A percentile compares a stretch with the other conserved stretches of the same genome.
Evolutionary conservation across 2,113 vertebrate species (phyloP).

Genomic region (Paramormyrops kingsleyae): DNA sequence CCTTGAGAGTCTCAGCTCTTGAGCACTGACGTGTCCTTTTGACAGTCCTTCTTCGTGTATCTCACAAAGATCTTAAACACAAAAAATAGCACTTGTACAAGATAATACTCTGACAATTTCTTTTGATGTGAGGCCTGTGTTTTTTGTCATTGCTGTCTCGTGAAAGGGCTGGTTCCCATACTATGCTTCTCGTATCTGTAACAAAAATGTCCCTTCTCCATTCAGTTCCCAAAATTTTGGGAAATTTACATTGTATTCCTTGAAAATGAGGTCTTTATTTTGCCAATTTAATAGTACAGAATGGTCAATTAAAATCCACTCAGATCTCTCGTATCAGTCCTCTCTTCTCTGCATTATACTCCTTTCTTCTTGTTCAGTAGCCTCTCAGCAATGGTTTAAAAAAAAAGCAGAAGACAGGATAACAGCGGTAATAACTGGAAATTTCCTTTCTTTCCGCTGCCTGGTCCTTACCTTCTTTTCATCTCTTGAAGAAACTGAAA

Average conservation of each 20-base stretch:
- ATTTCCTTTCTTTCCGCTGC: background rate
- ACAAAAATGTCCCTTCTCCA: background rate
- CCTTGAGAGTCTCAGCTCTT: background rate
- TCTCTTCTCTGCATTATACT: background rate
- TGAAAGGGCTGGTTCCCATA: background rate
- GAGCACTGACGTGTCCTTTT: background rate
- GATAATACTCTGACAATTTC: background rate
- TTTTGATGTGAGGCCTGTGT: background rate
- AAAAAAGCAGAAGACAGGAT: background rate
- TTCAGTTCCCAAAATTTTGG: background rate
- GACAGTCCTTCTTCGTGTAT: conserved; percentile 5
- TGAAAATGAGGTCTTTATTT: background rate
- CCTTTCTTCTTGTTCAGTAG: conserved; percentile 10
- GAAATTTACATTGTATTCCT: background rate
- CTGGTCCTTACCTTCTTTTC: background rate
- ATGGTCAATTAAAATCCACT: background rate
- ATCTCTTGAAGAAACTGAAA: background rate
- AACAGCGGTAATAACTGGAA: background rate
- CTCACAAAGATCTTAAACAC: background rate
- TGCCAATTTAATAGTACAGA: background rate
- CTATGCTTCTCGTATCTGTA: background rate
- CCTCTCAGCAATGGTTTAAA: background rate
- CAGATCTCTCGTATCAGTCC: background rate
- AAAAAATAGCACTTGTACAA: background rate
- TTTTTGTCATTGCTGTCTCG: background rate